These are phyloP conservation scores for Cyprinella venusta DNA, from an alignment of 2,797 vertebrate genomes.

Conservation along the genomic window DNA sequence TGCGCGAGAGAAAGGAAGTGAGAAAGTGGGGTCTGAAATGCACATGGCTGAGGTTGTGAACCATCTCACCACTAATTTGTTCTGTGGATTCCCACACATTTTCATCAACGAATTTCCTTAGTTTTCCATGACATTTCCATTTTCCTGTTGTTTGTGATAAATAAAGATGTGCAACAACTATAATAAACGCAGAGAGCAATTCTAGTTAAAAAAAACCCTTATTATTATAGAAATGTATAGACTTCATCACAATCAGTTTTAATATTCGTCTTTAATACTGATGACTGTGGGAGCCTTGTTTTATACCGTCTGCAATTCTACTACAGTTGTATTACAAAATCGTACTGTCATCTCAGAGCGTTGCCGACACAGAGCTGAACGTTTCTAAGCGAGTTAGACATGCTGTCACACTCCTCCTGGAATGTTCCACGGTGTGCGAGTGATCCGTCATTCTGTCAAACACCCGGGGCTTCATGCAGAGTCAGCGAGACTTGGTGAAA, in stretches of 20 bases:
- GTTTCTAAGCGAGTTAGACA: conserved; percentile 22
- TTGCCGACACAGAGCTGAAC: neutral
- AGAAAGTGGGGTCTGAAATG: neutral
- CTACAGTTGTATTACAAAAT: neutral
- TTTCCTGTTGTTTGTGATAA: conserved; percentile 9
- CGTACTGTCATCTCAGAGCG: neutral
- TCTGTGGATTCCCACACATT: conserved; percentile 24
- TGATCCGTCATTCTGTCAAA: conserved; percentile 38
- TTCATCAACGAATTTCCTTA: neutral
- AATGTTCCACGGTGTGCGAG: conserved; percentile 6
- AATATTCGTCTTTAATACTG: conserved; percentile 1
- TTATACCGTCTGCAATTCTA: neutral
- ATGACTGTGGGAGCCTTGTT: neutral
- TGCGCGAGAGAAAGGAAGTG: neutral
- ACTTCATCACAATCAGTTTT: neutral
- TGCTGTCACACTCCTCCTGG: conserved; percentile 31
- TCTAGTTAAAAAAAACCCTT: neutral
- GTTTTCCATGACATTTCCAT: neutral
- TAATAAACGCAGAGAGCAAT: neutral
- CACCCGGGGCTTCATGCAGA: neutral
- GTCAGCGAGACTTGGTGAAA: conserved; percentile 21
- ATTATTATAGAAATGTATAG: neutral
- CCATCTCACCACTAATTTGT: neutral
- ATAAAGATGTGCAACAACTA: neutral
- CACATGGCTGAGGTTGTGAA: conserved; percentile 18